Evolutionary conservation across 2,113 vertebrate species (phyloP).

Genomic region (Poecile atricapillus): DNA sequence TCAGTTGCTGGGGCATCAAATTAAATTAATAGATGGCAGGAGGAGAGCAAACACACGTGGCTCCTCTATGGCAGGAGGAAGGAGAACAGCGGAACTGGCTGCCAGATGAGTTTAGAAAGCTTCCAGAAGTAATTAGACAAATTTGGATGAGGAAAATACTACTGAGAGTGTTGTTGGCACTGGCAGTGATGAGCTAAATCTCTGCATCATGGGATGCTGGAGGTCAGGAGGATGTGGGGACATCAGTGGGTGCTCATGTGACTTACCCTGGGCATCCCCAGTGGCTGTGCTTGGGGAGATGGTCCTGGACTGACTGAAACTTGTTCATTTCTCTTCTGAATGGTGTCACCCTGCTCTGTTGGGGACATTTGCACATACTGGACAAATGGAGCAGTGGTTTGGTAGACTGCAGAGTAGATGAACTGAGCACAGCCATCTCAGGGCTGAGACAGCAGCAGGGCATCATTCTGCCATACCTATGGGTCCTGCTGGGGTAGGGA

Average conservation of each 20-base stretch:
- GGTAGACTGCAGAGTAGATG: neutral
- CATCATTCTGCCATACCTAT: neutral
- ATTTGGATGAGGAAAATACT: neutral
- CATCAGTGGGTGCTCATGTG: neutral
- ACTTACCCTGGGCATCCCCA: neutral
- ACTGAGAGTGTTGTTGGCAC: neutral
- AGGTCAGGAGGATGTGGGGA: neutral
- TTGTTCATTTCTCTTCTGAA: neutral
- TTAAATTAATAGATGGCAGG: conserved; percentile 13
- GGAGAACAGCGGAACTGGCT: neutral
- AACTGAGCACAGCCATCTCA: rapidly evolving
- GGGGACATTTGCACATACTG: rapidly evolving
- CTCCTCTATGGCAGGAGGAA: neutral
- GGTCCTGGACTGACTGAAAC: neutral
- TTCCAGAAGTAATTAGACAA: conserved; percentile 39
- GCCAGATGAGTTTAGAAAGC: conserved; percentile 37
- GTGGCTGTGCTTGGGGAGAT: neutral
- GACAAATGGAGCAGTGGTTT: neutral
- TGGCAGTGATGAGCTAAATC: neutral
- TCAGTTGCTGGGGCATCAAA: neutral
- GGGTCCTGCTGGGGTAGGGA: neutral
- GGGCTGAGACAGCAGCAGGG: neutral
- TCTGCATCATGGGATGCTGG: neutral
- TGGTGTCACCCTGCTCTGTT: neutral
- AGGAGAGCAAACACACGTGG: neutral